Evolutionary conservation across 2,888 invertebrate species (phyloP), one percentile per base, ranked within the genome.

Genomic region (Hydroisotoma schaefferi): DNA sequence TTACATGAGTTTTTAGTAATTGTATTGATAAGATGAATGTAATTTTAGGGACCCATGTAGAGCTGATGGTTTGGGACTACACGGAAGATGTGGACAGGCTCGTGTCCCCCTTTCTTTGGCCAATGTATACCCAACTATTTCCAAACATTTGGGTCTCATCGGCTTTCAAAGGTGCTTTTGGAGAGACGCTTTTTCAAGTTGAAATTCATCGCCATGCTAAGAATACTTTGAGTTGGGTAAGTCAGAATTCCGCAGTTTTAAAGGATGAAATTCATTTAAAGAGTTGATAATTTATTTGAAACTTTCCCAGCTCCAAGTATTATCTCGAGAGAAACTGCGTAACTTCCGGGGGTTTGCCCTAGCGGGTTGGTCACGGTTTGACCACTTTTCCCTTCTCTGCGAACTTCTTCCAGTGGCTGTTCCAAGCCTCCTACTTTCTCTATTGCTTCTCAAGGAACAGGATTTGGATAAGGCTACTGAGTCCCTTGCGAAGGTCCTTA

Each of bases 131-230:
- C 0, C 79, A 82, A 18, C 82, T 86, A 10, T 87, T 87, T 73
- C 81, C 82, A 3, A 81, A 83, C 0, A 83, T 85, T 8, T 88
- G 88, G 88, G 81, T 84, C 2, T 87, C 87, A 1, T 85, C 85
- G 2, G 87, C 87, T 0, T 88, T 84, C 75, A 88, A 88, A 76
- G 88, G 86, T 1, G 87, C 87, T 3, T 86, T 86, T 70, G 87
- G 87, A 0, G 86, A 87, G 75, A 84, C 84, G 4, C 73, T 86
- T 44, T 82, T 84, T 71, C 80, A 85, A 61, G 85, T 86, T 1
- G 84, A 85, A 63, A 80, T 84, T 26, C 81, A 82, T 67, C 78
- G 84, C 44, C 87, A 87, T 76, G 76, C 87, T 56, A 85, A 86
- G 74, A 87, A 87, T 73, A 85, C 85, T 73, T 76, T 85, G 61